phyloP scores from a whole-genome alignment of 2,797 vertebrate species.

The Siniperca undulata region DNA sequence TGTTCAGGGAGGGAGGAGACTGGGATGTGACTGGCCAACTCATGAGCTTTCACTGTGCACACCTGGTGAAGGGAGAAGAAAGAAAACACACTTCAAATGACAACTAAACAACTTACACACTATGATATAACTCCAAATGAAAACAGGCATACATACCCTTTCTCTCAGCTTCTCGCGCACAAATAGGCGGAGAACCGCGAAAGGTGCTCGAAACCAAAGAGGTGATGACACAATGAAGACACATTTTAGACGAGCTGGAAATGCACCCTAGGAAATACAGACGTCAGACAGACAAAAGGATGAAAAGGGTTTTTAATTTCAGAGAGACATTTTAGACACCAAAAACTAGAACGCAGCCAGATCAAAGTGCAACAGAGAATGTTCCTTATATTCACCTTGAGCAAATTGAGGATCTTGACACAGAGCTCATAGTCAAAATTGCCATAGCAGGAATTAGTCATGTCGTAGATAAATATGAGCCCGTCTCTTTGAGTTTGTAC shows the following conservation, averaged over 20 bases:
- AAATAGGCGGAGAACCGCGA: slow-evolving; percentile 89
- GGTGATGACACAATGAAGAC: slow-evolving; percentile 92
- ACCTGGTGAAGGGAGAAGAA: slow-evolving; percentile 76
- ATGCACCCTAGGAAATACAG: slow-evolving; percentile 85
- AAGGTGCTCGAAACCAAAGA: slow-evolving; percentile 91
- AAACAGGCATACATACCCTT: slow-evolving; percentile 78
- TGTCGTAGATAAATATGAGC: slow-evolving; percentile 92
- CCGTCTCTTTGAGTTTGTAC: slow-evolving; percentile 90
- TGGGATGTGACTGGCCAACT: slow-evolving; percentile 88
- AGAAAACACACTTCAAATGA: background rate
- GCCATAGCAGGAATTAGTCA: slow-evolving; percentile 89
- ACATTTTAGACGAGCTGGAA: slow-evolving; percentile 90
- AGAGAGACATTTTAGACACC: background rate
- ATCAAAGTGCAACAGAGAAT: slow-evolving; percentile 5
- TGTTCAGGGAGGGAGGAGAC: slow-evolving; percentile 89
- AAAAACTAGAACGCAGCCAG: slow-evolving; percentile 1
- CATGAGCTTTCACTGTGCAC: slow-evolving; percentile 88
- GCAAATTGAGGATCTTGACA: slow-evolving; percentile 91
- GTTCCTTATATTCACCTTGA: slow-evolving; percentile 83
- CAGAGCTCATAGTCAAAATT: slow-evolving; percentile 93
- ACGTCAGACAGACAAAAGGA: background rate
- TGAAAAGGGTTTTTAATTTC: background rate
- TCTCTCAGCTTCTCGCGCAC: slow-evolving; percentile 90
- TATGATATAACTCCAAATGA: background rate
- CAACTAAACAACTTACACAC: background rate